Base-by-base conservation (phyloP, 37 sponge, comb jelly and placozoan species). In the Axinella damicornis region DNA sequence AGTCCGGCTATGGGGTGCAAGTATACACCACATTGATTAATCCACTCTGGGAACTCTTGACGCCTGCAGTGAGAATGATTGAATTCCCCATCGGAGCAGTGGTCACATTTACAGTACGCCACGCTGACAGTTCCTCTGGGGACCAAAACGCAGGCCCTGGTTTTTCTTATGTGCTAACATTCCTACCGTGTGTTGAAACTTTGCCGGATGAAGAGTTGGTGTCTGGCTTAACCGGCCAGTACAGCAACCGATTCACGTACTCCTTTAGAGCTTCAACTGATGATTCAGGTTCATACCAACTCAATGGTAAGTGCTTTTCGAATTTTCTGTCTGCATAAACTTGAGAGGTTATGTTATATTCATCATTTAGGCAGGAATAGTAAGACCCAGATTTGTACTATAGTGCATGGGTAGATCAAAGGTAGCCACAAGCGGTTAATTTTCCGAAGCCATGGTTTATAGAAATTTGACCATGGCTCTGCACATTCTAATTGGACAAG, bases 91-190 rank as follows among this genome's bases (percentile, higher is more conserved):
- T 65, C 11, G 79, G 79, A 36, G 64, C 40, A 14, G 63, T 30
- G 5, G 79, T 65, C 2, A 33, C 31, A 5, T 32, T 79, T 14
- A 33, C 40, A 16, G 64, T 40, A 2, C 79, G 41, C 31, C 64
- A 65, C 64, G 79, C 79, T 33, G 35, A 79, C 30, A 33, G 24
- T 6, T 79, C 79, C 12, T 30, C 63, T 37, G 79, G 79, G 1
- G 2, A 12, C 22, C 35, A 12, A 18, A 79, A 79, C 41, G 2
- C 30, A 24, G 79, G 79, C 5, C 14, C 39, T 63, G 64, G 65
- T 22, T 79, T 79, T 27, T 19, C 11, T 2, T 34, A 40, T 24
- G 41, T 18, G n/a, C 39, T 79, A 2, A 46, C 16, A 2, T 52
- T 79, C 65, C 19, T 37, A 11, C 79, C 65, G 2, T 35, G 32